Base-by-base conservation (phyloP, 2,113 vertebrate genomes). In the Gymnocephalus cernua region DNA sequence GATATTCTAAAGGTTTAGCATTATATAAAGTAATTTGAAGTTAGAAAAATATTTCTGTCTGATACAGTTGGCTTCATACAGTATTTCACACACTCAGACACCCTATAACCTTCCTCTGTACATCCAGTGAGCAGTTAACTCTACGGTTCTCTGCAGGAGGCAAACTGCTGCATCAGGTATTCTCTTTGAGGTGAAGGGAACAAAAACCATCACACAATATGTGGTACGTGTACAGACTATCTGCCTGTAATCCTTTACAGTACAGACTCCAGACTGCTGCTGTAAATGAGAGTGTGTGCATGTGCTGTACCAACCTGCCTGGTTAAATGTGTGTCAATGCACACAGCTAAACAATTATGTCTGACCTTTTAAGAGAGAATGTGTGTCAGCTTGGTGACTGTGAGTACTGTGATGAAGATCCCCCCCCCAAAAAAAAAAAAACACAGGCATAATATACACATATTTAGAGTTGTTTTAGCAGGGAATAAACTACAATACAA, bases 161-260 rank as follows among this genome's bases (percentile, higher is more conserved):
- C 72, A 70, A 88, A 90, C 69, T 88, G 88, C 92, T 89, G 90
- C 57, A 87, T 92, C 88, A 86, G 90, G 73, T 84, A 80, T 93
- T 91, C 83, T 86, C 80, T 89, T 90, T 90, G 77, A 87, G 83
- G 79, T 69, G 65, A 68, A 64, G 73, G 54, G 80, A 86, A 89
- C 86, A 91, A 89, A 87, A 92, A 80, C 21, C 59, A 56, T 82
- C 51, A 32, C 50, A 83, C 77, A 80, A 25, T 84, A 79, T 77
- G 57, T 51, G 48, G 74, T 47, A 53, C 50, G 50, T 50, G 63
- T 51, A 62, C 47, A 14, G 6, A 66, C 53, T 59, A 68, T 77
- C 57, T 73, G 67, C 32, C 62, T 76, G 56, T 74, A 38, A 77
- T 79, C 63, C 79, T 66, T 65, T 72, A 73, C 68, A 82, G 67